Evolutionary conservation across 1,140 invertebrate species (phyloP), one percentile per base, ranked within the genome.

Genomic region (Lasioglossum baleicum): DNA sequence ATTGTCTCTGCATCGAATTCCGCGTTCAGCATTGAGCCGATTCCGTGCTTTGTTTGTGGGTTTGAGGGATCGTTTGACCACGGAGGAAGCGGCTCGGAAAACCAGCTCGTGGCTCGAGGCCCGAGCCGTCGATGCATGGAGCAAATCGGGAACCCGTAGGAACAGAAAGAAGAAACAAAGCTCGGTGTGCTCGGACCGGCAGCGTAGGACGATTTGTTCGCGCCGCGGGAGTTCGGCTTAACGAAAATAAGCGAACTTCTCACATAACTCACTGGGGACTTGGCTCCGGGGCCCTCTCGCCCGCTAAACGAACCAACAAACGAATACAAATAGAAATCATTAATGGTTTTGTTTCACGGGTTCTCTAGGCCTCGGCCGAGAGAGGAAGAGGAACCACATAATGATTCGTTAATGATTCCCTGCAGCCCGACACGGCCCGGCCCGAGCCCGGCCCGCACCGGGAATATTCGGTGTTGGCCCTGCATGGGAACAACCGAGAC

Each of bases 311-410:
- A 86, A 68, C 84, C 78, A 71, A 82, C 82, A 82, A 87, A 88
- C 83, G 88, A 90, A 91, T 90, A 92, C 90, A 92, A 92, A 93
- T 91, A 91, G 89, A 92, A 92, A 92, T 93, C 92, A 90, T 92
- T 92, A 93, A 92, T 92, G 88, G 90, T 91, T 93, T 92, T 92
- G 91, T 92, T 92, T 92, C 90, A 88, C 78, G 10, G 13, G 8
- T 48, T 80, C 66, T 66, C 53, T 78, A 75, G 72, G 42, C 44
- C 22, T 71, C 75, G 68, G 68, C 67, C 76, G 79, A 58, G 58
- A 58, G 58, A 58, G 56, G 17, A 65, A 80, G 77, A 58, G 63
- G 26, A 26, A 26, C 26, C 26, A 26, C 26, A 85, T 92, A 92
- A 92, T 90, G 90, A 92, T 90, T 92, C 83, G 80, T 89, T 92